A percentile compares a stretch with the other conserved stretches of the same genome.
These are phyloP conservation scores for Mobula hypostoma DNA, from an alignment of 2,113 vertebrate genomes.

Conservation along the genomic window DNA sequence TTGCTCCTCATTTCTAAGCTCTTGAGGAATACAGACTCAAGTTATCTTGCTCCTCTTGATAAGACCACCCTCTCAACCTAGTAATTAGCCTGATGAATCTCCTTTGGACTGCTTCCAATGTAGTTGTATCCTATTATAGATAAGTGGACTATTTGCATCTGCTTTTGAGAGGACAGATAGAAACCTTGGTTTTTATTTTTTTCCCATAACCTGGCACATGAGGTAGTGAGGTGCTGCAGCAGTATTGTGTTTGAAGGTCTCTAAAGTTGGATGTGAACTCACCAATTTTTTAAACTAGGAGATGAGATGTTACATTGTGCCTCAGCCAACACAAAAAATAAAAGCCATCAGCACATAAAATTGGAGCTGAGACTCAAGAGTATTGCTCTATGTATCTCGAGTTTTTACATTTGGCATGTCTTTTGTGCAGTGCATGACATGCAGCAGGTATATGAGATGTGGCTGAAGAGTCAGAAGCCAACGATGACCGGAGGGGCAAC, in stretches of 20 bases:
- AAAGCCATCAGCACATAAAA: background rate
- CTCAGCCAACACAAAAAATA: background rate
- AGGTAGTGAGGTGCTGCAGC: background rate
- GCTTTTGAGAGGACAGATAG: too few species aligned
- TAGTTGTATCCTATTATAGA: too few species aligned
- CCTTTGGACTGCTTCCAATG: too few species aligned
- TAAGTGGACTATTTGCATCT: too few species aligned
- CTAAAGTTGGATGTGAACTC: background rate
- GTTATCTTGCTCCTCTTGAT: too few species aligned
- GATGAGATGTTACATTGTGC: background rate
- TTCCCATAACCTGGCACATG: background rate
- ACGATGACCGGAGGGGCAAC: slow-evolving; percentile 64
- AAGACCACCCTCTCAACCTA: too few species aligned
- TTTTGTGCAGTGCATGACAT: slow-evolving; percentile 69
- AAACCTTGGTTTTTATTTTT: background rate
- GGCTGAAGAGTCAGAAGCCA: slow-evolving; percentile 66
- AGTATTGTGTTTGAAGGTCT: background rate
- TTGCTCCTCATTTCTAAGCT: too few species aligned
- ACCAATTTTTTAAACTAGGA: background rate
- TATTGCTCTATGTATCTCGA: background rate
- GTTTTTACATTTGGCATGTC: slow-evolving; percentile 28
- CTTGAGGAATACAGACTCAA: too few species aligned
- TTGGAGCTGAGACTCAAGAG: background rate
- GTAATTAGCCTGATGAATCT: too few species aligned
- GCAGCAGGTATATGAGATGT: slow-evolving; percentile 87